These are phyloP conservation scores for Notamacropus eugenii DNA, from an alignment of 2,797 vertebrate genomes.

Conservation along the genomic window DNA sequence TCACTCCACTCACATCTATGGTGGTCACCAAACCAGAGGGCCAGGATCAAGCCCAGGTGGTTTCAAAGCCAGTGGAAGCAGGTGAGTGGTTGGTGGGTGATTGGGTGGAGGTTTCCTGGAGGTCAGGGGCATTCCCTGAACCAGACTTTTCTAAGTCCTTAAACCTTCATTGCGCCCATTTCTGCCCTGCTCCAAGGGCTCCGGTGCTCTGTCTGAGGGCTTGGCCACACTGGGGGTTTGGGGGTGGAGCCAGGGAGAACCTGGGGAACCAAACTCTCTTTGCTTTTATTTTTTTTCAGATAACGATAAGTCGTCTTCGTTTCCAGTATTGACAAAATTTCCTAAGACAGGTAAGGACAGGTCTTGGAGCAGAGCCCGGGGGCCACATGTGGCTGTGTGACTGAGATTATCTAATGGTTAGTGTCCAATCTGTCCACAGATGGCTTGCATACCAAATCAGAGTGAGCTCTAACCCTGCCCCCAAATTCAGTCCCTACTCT, in stretches of 20 bases:
- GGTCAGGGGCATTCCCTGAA: background rate
- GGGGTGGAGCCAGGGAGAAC: background rate
- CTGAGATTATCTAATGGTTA: background rate
- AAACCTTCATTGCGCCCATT: background rate
- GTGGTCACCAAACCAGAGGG: constrained; percentile 93
- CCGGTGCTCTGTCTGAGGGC: background rate
- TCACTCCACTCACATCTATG: constrained; percentile 95
- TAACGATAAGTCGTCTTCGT: background rate
- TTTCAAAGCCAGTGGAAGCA: constrained; percentile 91
- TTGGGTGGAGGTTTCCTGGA: background rate
- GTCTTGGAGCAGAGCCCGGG: background rate
- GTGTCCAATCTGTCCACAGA: background rate
- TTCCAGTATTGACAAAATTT: background rate
- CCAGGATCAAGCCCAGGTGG: constrained; percentile 84
- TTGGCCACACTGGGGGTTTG: background rate
- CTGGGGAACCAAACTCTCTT: background rate
- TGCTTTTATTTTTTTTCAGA: background rate
- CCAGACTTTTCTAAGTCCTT: background rate
- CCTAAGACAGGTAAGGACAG: background rate
- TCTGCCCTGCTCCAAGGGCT: background rate
- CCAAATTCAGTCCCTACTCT: background rate
- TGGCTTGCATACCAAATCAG: background rate
- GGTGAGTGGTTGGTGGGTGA: constrained; percentile 76
- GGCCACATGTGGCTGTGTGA: background rate
- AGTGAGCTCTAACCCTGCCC: background rate